Conservation (phyloP, 2,113 vertebrate genomes). For the Ailuropoda melanoleuca region DNA sequence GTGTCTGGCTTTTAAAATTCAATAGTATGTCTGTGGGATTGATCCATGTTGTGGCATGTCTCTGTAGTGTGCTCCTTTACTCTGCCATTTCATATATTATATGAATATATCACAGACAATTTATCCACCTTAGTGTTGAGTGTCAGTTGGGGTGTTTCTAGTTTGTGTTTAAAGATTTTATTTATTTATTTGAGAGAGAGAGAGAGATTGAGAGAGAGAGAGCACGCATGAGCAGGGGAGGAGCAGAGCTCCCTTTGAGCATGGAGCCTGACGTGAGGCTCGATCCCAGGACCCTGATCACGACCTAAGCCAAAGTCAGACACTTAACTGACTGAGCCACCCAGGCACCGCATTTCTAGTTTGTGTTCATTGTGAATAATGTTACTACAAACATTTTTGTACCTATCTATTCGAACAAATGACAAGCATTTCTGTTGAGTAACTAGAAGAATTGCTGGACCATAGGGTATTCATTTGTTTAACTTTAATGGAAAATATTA, state of each 20-base stretch:
- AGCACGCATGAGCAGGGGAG: not conserved
- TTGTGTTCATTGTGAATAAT: not conserved
- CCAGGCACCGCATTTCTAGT: not conserved
- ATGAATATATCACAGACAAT: not conserved
- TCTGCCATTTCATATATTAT: not conserved
- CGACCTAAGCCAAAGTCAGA: not conserved
- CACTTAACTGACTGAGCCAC: not conserved
- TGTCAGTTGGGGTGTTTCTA: not conserved
- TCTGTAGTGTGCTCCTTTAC: not conserved
- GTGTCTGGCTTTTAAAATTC: not conserved
- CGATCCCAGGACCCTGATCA: not conserved
- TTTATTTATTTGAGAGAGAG: not conserved
- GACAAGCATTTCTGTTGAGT: not conserved
- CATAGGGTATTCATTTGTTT: not conserved
- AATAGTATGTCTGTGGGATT: not conserved
- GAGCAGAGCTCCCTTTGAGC: not conserved
- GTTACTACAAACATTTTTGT: not conserved
- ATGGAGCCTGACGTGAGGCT: no score
- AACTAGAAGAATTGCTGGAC: not conserved
- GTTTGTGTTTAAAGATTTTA: not conserved
- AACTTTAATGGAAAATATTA: constrained; percentile 14
- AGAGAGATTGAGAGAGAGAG: not conserved
- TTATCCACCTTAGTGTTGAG: not conserved
- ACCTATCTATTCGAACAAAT: not conserved
- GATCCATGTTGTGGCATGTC: not conserved